Evolutionary conservation across 2,113 vertebrate genomes (phyloP).

Genomic region (Alaudala cheleensis): DNA sequence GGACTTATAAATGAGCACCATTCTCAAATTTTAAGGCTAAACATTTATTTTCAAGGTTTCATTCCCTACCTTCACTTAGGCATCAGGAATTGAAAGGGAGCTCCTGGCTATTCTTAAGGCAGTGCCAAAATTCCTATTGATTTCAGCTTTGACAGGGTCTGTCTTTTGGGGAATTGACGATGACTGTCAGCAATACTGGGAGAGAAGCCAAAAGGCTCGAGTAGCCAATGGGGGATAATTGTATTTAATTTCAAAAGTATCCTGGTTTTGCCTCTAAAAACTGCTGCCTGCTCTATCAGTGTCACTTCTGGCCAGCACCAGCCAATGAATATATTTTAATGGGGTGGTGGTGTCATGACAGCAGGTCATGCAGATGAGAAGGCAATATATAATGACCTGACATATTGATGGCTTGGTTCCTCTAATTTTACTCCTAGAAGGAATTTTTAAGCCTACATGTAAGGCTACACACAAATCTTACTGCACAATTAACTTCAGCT

Average conservation of each 20-base stretch:
- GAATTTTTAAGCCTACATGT: not conserved
- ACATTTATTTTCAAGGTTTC: not conserved
- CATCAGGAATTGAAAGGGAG: not conserved
- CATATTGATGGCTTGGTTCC: not conserved
- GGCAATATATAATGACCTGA: not conserved
- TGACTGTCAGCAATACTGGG: not conserved
- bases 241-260: not conserved
- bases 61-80: not conserved
- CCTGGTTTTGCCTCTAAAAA: not conserved
- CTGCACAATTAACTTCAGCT: not conserved
- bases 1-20: not conserved
- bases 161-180: not conserved
- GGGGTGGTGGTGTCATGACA: not conserved
- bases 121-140: not conserved
- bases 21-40: not conserved
- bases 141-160: not conserved
- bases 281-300: not conserved
- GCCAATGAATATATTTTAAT: not conserved
- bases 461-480: not conserved
- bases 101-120: not conserved
- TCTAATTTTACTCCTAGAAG: not conserved
- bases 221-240: not conserved
- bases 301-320: not conserved
- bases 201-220: not conserved
- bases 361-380: not conserved